These are phyloP conservation scores for Coranthus polyacanthus DNA, from an alignment of 2,797 vertebrate species.

Conservation along the genomic window DNA sequence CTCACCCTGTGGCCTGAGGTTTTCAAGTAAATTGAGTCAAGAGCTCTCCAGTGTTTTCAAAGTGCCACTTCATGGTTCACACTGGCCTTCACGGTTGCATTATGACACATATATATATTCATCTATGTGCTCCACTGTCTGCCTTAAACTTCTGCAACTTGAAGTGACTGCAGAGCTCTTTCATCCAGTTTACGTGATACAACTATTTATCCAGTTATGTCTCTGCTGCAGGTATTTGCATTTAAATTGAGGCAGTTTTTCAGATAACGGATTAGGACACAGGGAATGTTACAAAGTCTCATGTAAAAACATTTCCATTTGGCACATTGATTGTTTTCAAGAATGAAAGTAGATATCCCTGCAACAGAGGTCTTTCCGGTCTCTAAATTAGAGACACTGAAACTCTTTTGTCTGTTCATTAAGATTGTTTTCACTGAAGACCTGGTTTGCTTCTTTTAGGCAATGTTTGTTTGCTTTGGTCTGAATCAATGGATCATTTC, in stretches of 20 bases:
- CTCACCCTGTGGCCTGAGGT: background rate
- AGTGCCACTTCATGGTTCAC: background rate
- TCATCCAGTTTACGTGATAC: background rate
- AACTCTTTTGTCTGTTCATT: too few species aligned
- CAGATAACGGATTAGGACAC: background rate
- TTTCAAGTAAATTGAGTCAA: conserved; percentile 8
- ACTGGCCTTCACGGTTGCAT: background rate
- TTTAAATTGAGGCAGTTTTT: background rate
- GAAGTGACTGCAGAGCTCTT: background rate
- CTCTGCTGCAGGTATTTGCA: conserved; percentile 23
- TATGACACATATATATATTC: background rate
- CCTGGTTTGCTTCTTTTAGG: too few species aligned
- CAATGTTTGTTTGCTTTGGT: too few species aligned
- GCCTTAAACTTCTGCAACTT: background rate
- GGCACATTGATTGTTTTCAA: too few species aligned
- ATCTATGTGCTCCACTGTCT: background rate
- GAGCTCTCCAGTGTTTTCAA: conserved; percentile 11
- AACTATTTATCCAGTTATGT: background rate
- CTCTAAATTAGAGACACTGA: too few species aligned
- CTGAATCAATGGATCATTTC: too few species aligned
- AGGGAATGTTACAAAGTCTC: background rate
- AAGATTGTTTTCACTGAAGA: too few species aligned
- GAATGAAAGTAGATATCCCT: too few species aligned
- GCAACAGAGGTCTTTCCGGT: too few species aligned
- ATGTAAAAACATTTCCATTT: too few species aligned